phyloP scores from a whole-genome alignment of 1,140 invertebrate genomes.

The Drosophila eugracilis region DNA sequence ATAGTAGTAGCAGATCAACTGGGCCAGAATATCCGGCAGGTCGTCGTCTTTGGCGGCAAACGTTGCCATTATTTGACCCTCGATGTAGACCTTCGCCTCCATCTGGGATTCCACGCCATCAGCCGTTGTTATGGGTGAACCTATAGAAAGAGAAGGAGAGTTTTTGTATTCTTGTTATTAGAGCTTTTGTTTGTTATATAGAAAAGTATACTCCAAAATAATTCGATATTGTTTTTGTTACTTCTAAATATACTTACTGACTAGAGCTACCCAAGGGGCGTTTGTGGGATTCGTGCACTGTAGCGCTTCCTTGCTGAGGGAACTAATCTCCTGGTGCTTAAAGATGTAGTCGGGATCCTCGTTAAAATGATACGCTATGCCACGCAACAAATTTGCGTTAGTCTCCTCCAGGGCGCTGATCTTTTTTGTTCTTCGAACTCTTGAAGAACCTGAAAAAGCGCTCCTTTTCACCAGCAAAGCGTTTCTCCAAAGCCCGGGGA shows the following conservation, averaged over 20 bases:
- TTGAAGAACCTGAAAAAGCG: constrained; percentile 72
- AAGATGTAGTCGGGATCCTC: constrained; percentile 75
- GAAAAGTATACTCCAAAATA: too few relatives aligned
- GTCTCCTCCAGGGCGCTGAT: constrained; percentile 58
- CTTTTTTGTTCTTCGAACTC: constrained; percentile 72
- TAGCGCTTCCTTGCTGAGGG: constrained; percentile 56
- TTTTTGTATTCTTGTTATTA: too few relatives aligned
- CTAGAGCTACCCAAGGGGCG: constrained; percentile 76
- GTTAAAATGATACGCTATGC: constrained; percentile 71
- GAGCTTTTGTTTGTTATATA: too few relatives aligned
- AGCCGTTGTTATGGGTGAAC: constrained; percentile 37
- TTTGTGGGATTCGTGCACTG: constrained; percentile 71
- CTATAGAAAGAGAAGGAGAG: constrained; percentile 28
- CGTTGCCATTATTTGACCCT: constrained; percentile 66
- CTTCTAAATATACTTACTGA: constrained; percentile 59
- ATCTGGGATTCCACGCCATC: constrained; percentile 27
- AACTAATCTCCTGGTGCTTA: constrained; percentile 60
- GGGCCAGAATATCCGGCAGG: constrained; percentile 71
- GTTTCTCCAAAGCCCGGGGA: constrained; percentile 58
- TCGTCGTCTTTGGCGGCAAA: constrained; percentile 53
- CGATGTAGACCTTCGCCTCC: constrained; percentile 72
- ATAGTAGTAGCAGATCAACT: constrained; percentile 79
- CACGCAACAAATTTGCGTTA: constrained; percentile 65
- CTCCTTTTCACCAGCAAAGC: constrained; percentile 55
- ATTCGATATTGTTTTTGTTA: too few relatives aligned